Evolutionary conservation across 2,888 invertebrate genomes (phyloP).

Genomic region (Erebia epiphron): DNA sequence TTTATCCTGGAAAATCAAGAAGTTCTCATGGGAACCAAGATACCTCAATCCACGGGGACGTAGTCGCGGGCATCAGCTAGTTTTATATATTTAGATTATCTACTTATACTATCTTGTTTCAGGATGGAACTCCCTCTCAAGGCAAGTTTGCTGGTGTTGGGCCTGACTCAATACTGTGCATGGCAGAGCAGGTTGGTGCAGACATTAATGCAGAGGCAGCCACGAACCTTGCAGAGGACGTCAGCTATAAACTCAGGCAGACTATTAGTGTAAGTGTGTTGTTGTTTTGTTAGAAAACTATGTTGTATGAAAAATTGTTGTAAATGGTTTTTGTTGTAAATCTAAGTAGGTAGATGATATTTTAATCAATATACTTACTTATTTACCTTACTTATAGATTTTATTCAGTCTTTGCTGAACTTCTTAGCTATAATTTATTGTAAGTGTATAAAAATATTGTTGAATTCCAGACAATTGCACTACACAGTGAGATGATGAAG

Average conservation of each 20-base stretch:
- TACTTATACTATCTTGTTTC: constrained; percentile 27
- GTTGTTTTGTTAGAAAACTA: not conserved
- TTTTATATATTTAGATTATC: too few species aligned
- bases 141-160: constrained; percentile 76
- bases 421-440: too few species aligned
- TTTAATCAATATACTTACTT: too few species aligned
- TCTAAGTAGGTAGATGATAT: too few species aligned
- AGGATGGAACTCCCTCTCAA: constrained; percentile 71
- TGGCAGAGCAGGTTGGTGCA: constrained; percentile 72
- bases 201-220: constrained; percentile 72
- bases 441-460: too few species aligned
- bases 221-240: constrained; percentile 76
- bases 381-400: not conserved
- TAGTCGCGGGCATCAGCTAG: too few species aligned
- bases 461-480: constrained; percentile 65
- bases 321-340: too few species aligned
- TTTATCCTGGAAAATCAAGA: too few species aligned
- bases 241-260: constrained; percentile 78
- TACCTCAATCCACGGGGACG: too few species aligned
- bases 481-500: constrained; percentile 77
- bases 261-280: constrained; percentile 68
- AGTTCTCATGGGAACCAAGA: too few species aligned
- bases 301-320: too few species aligned
- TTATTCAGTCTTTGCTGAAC: too few species aligned
- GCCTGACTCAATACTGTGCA: constrained; percentile 71